Evolutionary conservation across 2,797 vertebrate genomes (phyloP).

Genomic region (Danionella dracula): DNA sequence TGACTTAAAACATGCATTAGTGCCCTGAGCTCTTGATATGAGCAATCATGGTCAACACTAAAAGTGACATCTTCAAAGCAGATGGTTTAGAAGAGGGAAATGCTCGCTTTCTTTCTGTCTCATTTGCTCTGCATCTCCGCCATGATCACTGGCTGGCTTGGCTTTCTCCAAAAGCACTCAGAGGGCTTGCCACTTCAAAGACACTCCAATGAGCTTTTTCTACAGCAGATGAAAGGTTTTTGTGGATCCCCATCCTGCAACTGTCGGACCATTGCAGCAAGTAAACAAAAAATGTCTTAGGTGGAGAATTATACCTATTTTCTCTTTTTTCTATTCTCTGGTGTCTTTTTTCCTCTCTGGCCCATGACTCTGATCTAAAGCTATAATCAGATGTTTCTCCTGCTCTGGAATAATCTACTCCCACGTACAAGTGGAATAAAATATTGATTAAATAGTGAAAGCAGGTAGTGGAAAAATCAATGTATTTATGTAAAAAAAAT

Average conservation of each 20-base stretch:
- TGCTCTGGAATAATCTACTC: constrained; percentile 14
- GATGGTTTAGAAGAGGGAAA: constrained; percentile 40
- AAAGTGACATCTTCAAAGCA: constrained; percentile 50
- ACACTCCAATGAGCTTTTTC: constrained; percentile 38
- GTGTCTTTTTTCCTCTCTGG: constrained; percentile 1
- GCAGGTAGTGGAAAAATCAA: not conserved
- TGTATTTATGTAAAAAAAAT: too few relatives aligned
- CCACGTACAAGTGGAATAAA: constrained; percentile 6
- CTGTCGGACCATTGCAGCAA: constrained; percentile 30
- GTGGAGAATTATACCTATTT: constrained; percentile 18
- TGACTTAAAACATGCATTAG: constrained; percentile 59
- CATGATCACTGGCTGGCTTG: constrained; percentile 51
- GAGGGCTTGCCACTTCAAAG: constrained; percentile 45
- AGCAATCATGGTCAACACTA: constrained; percentile 37
- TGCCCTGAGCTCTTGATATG: constrained; percentile 36
- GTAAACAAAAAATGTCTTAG: constrained; percentile 31
- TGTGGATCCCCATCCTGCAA: constrained; percentile 34
- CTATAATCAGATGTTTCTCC: constrained; percentile 25
- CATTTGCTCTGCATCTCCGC: constrained; percentile 35
- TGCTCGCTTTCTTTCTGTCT: constrained; percentile 53
- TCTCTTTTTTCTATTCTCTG: constrained; percentile 12
- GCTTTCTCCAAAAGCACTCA: constrained; percentile 54
- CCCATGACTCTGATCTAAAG: constrained; percentile 24
- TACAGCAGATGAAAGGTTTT: constrained; percentile 47
- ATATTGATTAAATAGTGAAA: constrained; percentile 9